Evolutionary conservation across 2,888 invertebrate species (phyloP).

Genomic region (Chrysolina americana): DNA sequence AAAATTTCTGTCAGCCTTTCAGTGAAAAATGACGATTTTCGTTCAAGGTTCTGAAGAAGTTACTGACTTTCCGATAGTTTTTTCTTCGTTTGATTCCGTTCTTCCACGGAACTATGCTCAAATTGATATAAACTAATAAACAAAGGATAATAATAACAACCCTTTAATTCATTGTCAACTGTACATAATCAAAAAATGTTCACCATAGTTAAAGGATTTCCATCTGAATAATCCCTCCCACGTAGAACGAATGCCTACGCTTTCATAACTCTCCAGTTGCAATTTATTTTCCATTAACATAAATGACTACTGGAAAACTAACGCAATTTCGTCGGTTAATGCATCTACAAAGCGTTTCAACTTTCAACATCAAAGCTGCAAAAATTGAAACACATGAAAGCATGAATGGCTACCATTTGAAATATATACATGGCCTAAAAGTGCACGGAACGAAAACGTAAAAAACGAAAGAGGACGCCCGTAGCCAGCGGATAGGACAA

Average conservation of each 20-base stretch:
- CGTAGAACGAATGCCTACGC: neutral
- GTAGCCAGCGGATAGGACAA: neutral
- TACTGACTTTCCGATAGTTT: too few species aligned
- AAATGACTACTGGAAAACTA: neutral
- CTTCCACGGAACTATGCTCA: too few species aligned
- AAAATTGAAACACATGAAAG: constrained; percentile 15
- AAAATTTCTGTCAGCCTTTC: too few species aligned
- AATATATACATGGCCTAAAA: neutral
- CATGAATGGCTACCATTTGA: constrained; percentile 6
- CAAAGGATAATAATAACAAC: too few species aligned
- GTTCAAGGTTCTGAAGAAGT: too few species aligned
- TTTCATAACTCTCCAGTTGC: neutral
- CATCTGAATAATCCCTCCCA: neutral
- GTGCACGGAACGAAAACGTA: neutral
- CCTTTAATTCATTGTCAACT: too few species aligned
- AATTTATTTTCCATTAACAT: constrained; percentile 4
- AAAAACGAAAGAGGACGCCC: neutral
- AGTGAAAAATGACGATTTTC: too few species aligned
- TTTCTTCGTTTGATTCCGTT: too few species aligned
- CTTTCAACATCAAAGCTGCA: constrained; percentile 11
- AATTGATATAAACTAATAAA: too few species aligned
- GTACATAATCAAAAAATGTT: neutral
- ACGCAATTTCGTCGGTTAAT: neutral
- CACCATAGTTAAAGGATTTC: neutral
- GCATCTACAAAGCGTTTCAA: constrained; percentile 3